Evolutionary conservation across 2,888 invertebrate species (phyloP), one percentile per base, ranked within the genome.

Genomic region (Leucozona laternaria): DNA sequence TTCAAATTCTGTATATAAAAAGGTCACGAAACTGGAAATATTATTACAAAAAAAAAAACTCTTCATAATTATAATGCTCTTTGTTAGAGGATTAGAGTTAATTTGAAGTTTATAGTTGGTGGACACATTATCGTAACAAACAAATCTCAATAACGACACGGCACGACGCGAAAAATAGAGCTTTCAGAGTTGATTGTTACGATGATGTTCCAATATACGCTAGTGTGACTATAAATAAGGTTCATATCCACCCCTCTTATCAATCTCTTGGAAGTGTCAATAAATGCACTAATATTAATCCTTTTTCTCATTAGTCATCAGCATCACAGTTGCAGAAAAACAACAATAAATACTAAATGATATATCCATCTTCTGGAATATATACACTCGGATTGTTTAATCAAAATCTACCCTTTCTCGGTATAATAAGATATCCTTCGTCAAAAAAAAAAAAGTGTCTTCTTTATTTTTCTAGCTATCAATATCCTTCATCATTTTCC

Each of bases 401-500:
- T 68, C 68, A 68, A 68, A 68, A 37, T 15, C 53, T 7, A 48
- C 66, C 66, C 66, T 66, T 66, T 45, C 8, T 53, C 3, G 5
- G 1, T 25, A 43, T 48, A 13, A 34, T 8, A 15, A 31, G 20
- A 66, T 66, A 45, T 48, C 53, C 53, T 37, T 40, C 50, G 13
- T 37, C 34, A 66, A 34, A 1, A 28, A 34, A 1, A 28, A 50
- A 45, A 64, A 45, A 37, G 10, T 77, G 37, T 60, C 10, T 55
- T 58, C 15, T 55, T 15, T 28, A 10, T 37, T 43, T 48, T 34
- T 57, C 50, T 15, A 3, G 20, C 55, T 28, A 43, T 66, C 60
- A 73, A 73, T 80, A 70, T 80, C 73, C 48, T 77, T 70, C 20
- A 48, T 31, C 66, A 66, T 48, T 57, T 53, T 64, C 20, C 40